Base-by-base conservation (phyloP, 2,113 vertebrate genomes). In the Oncorhynchus gorbuscha region DNA sequence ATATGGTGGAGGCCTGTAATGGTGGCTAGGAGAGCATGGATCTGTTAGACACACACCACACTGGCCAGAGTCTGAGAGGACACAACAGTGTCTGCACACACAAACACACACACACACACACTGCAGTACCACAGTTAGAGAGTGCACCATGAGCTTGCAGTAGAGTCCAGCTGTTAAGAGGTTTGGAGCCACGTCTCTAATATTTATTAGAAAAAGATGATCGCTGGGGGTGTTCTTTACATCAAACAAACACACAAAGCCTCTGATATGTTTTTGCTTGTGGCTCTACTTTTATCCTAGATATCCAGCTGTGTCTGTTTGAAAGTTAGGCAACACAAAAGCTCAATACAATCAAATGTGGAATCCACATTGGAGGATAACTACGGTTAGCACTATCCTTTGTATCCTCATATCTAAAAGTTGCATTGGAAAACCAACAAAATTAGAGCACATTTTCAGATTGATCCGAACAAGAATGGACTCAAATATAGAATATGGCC, bases 401-500 rank as follows among this genome's bases (percentile, higher is more conserved):
- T 45, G 9, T 45, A 1, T 45, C 39, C 9, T 45, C 9, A 11
- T 45, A 11, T 45, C 39, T 45, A 45, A 45, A 45, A 45, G 39
- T 8, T 45, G 39, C 39, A 11, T 45, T 45, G 39, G 9, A 45
- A 45, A 45, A 12, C 39, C 39, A 45, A 45, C 8, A 45, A 3
- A 45, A 45, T 45, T 45, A 45, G 39, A 45, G 39, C 9, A 45
- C 39, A 45, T 45, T 45, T 45, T 45, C 39, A 30, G 24, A 65
- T 26, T 65, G 26, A 24, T 65, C 13, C 11, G 3, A 26, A 22
- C 62, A 65, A 49, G 72, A 83, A 74, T 74, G 39, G 79, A 79
- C 49, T 64, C 45, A 80, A 73, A 3, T 75, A 79, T 3, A 72
- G 68, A 79, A 55, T 13, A 74, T 74, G 58, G 45, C 62, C 69